phyloP scores from a whole-genome alignment of 2,113 vertebrate species.

The Acinonyx jubatus region DNA sequence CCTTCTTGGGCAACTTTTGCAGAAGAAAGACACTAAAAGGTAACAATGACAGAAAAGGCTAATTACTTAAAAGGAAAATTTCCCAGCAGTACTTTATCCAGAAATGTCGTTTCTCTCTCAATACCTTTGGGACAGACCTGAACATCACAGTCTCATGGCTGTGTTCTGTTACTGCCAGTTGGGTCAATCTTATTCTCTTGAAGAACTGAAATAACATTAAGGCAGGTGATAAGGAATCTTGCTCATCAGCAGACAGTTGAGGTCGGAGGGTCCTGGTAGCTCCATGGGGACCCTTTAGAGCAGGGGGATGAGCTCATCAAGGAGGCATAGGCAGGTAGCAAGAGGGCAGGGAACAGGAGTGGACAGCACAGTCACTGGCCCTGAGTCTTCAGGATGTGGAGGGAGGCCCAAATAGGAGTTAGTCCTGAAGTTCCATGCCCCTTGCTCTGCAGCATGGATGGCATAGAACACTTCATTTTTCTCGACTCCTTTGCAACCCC shows the following conservation, averaged over 20 bases:
- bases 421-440: no score
- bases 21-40: background rate
- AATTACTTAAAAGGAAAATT: background rate
- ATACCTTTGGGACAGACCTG: background rate
- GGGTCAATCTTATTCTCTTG: background rate
- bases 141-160: accelerated
- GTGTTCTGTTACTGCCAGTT: background rate
- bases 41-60: background rate
- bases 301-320: background rate
- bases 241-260: background rate
- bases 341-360: background rate
- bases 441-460: accelerated
- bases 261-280: accelerated
- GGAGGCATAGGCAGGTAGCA: background rate
- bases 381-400: no score
- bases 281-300: no score
- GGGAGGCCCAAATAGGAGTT: background rate
- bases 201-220: background rate
- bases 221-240: background rate
- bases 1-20: background rate
- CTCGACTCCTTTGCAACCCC: background rate
- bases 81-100: background rate
- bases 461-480: accelerated
- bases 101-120: background rate
- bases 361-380: background rate